Conservation (phyloP, 2,888 invertebrate genomes). For the Emmelina monodactyla region DNA sequence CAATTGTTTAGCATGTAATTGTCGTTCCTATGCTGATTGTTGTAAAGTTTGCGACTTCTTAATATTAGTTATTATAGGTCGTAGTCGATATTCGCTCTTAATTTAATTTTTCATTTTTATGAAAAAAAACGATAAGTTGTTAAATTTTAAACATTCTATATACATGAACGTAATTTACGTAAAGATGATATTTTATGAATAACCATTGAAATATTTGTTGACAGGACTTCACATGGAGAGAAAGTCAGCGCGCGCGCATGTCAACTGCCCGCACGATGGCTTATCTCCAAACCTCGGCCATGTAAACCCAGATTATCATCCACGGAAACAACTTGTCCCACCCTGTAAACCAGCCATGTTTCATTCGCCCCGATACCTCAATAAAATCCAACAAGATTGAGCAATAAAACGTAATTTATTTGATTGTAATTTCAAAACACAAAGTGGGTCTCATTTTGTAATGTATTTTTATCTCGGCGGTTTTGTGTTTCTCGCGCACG, state of each 20-base stretch:
- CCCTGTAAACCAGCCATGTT: slow-evolving; percentile 60
- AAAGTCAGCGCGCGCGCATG: not conserved
- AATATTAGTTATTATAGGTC: no score
- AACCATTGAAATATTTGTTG: not conserved
- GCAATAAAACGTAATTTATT: slow-evolving; percentile 67
- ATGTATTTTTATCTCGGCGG: slow-evolving; percentile 64
- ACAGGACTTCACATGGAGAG: not conserved
- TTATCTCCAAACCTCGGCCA: slow-evolving; percentile 50
- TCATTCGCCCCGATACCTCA: slow-evolving; percentile 63
- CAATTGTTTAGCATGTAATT: no score
- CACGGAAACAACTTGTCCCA: slow-evolving; percentile 45
- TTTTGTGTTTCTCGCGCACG: slow-evolving; percentile 57
- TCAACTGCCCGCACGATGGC: slow-evolving; percentile 27
- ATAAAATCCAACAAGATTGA: slow-evolving; percentile 66
- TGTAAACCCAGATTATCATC: slow-evolving; percentile 50
- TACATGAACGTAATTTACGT: no score
- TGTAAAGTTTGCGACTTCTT: no score
- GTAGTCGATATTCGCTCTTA: no score
- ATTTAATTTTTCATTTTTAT: no score
- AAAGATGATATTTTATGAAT: no score
- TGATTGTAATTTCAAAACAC: slow-evolving; percentile 67
- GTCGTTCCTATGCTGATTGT: no score
- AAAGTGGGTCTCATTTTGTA: slow-evolving; percentile 64
- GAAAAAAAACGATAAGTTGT: no score
- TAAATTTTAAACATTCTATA: no score